Conservation (phyloP, 2,113 vertebrate species). For the Halichoerus grypus region DNA sequence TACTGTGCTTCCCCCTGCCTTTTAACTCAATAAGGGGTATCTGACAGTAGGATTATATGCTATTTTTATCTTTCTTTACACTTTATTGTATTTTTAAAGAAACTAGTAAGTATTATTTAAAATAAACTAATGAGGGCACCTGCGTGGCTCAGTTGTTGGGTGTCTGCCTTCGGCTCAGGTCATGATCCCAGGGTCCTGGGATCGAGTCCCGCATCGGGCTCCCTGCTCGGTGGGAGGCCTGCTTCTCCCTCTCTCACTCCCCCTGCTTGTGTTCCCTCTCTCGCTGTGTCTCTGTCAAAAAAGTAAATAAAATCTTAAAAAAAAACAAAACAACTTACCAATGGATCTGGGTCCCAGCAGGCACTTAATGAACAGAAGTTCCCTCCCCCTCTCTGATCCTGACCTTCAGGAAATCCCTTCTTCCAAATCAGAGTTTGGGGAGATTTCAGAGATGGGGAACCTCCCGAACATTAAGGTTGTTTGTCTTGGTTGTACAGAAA, state of each 20-base stretch:
- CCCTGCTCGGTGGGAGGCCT: too few species aligned
- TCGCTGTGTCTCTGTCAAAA: too few species aligned
- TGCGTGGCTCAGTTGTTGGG: too few species aligned
- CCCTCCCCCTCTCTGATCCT: background rate
- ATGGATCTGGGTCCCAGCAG: background rate
- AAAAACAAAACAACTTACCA: background rate
- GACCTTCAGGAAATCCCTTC: constrained; percentile 18
- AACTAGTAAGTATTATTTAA: constrained; percentile 60
- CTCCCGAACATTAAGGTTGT: background rate
- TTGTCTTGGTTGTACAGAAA: background rate
- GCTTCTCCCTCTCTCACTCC: too few species aligned
- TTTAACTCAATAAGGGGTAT: constrained; percentile 29
- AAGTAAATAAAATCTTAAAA: background rate
- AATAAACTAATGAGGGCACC: background rate
- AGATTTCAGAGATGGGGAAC: background rate
- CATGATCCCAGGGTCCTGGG: too few species aligned
- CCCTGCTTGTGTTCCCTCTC: too few species aligned
- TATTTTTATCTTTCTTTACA: constrained; percentile 52
- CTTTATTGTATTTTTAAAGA: constrained; percentile 45
- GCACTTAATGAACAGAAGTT: background rate
- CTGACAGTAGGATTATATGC: background rate
- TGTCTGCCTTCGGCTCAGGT: too few species aligned
- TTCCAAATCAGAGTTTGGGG: constrained; percentile 13
- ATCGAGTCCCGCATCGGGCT: too few species aligned
- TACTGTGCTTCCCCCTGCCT: background rate